Base-by-base conservation (phyloP, 2,113 vertebrate genomes). In the Rhinolophus ferrumequinum region DNA sequence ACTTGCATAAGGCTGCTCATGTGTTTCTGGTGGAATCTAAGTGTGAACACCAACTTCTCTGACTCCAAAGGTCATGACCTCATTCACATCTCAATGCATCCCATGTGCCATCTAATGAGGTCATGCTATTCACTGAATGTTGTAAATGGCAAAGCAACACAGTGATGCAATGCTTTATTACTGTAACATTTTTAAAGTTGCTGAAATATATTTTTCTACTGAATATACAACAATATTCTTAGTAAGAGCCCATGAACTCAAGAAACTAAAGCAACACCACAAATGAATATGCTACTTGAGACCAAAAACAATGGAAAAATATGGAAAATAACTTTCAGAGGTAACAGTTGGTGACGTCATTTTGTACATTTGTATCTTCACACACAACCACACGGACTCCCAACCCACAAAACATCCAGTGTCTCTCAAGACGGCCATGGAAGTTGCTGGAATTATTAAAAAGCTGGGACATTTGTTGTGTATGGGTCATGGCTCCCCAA, bases 341-440 rank as follows among this genome's bases (percentile, higher is more conserved):
- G 64, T 33, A 82, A 93, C 22, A 88, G 33, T 83, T 54, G 18
- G 77, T 95, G 85, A 96, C 15, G 70, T 88, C 15, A 94, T 81
- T 67, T 41, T 67, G 6, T 81, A 79, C 30, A 93, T 50, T 56
- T 95, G 73, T 19, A 5, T 77, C 83, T 95, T 95, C 83, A 64
- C 66, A 84, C 7, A 94, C 35, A 92, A 81, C 47, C 30, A 14
- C 44, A 93, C 18, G 95, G 70, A 92, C 33, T 41, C 26, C 64
- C 50, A 93, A 90, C 58, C 35, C 75, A 69, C 92, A 97, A 97
- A 97, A 96, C 94, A 47, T 73, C 92, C 96, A 94, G 8, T 44
- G 22, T 95, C 58, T 84, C 95, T 80, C 56, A 82, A 82, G 70
- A 72, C 9, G 67, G 26, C 67, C n/a, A 12, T 76, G 8, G 85